Conservation (phyloP, 2,797 vertebrate genomes). For the Tarsius wallacei region DNA sequence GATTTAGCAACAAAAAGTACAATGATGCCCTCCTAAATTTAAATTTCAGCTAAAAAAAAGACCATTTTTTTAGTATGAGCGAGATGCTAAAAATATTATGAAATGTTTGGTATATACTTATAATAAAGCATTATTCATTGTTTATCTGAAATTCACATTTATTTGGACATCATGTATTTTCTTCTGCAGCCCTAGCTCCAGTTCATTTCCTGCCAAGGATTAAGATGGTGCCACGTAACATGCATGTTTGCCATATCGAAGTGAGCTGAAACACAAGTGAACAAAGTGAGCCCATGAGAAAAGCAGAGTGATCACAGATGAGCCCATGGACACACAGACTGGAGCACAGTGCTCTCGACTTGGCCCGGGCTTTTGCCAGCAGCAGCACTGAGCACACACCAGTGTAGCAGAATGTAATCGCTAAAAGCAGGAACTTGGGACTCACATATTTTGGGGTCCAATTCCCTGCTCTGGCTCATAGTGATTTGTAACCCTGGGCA, state of each 20-base stretch:
- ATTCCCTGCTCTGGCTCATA: neutral
- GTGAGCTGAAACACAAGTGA: neutral
- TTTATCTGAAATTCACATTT: neutral
- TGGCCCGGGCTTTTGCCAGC: neutral
- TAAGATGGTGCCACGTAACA: neutral
- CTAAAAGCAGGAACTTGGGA: neutral
- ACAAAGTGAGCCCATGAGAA: neutral
- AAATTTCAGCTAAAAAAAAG: conserved; percentile 24
- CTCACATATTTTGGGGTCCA: neutral
- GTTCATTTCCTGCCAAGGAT: neutral
- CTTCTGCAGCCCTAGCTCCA: neutral
- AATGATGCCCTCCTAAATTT: neutral
- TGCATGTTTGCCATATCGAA: neutral
- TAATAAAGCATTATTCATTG: neutral
- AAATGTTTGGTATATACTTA: neutral
- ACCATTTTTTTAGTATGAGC: too few species aligned
- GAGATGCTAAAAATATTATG: neutral
- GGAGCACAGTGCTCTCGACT: neutral
- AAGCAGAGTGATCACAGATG: neutral
- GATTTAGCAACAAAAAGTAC: conserved; percentile 27
- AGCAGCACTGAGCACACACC: neutral
- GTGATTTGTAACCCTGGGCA: neutral
- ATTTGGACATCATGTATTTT: neutral
- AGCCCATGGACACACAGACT: neutral
- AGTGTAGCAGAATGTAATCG: neutral